These are phyloP conservation scores for Netelia fuscicornis DNA, from an alignment of 2,888 invertebrate genomes.

Conservation along the genomic window DNA sequence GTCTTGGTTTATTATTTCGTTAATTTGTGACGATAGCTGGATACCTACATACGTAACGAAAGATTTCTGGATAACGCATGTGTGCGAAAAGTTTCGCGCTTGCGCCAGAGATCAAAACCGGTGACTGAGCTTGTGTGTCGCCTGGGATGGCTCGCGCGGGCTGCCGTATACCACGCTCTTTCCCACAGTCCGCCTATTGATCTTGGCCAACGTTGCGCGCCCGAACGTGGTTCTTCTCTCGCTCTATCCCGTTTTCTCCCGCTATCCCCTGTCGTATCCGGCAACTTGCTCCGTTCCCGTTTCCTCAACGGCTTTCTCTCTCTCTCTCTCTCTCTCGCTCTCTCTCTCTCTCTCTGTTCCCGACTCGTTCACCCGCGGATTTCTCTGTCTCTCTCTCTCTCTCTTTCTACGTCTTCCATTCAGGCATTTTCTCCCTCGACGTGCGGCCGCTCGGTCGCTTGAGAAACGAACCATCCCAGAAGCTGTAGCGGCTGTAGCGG, in stretches of 20 bases:
- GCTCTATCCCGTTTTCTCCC: constrained; percentile 59
- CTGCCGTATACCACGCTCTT: constrained; percentile 52
- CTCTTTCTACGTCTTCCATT: constrained; percentile 26
- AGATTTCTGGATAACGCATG: constrained; percentile 26
- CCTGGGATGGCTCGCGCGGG: constrained; percentile 79
- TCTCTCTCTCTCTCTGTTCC: constrained; percentile 51
- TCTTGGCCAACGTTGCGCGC: constrained; percentile 81
- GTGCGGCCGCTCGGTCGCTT: constrained; percentile 41
- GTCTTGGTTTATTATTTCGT: background rate
- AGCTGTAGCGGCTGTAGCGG: constrained; percentile 35
- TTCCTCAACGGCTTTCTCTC: constrained; percentile 66
- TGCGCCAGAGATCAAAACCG: constrained; percentile 80
- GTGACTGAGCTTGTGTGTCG: constrained; percentile 77
- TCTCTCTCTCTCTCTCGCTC: background rate
- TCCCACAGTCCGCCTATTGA: constrained; percentile 79
- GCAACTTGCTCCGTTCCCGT: constrained; percentile 45
- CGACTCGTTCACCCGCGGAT: constrained; percentile 16
- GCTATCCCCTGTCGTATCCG: constrained; percentile 45
- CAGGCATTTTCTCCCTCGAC: constrained; percentile 55
- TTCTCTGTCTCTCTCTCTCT: constrained; percentile 48
- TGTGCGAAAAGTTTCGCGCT: constrained; percentile 73
- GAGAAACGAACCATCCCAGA: constrained; percentile 46
- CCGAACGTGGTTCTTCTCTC: constrained; percentile 72
- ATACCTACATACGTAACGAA: background rate
- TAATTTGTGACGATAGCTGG: background rate